A percentile compares a stretch with the other conserved stretches of the same genome.
These are phyloP conservation scores for Heptranchias perlo DNA, from an alignment of 2,113 vertebrate species.

Conservation along the genomic window DNA sequence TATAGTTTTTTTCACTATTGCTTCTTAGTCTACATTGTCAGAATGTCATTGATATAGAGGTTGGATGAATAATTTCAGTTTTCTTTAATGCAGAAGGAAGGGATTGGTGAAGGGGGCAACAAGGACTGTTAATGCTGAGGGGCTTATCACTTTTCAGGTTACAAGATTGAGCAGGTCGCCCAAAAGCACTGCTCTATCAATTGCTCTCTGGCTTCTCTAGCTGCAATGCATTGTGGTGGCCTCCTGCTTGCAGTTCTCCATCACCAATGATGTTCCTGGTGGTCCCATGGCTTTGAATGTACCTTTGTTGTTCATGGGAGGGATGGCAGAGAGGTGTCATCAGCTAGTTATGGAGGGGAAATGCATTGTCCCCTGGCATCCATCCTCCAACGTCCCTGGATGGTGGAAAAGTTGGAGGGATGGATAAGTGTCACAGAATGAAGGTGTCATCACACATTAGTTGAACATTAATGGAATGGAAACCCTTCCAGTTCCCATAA, in stretches of 20 bases:
- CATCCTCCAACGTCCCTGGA: neutral
- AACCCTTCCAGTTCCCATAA: neutral
- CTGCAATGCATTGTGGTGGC: neutral
- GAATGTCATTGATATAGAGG: neutral
- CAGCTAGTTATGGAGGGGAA: neutral
- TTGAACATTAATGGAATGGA: neutral
- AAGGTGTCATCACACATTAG: neutral
- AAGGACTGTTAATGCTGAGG: neutral
- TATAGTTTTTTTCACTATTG: neutral
- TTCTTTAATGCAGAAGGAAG: neutral
- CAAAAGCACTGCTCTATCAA: neutral
- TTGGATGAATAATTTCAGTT: neutral
- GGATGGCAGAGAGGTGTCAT: neutral
- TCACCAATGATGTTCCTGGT: neutral
- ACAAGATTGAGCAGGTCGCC: neutral
- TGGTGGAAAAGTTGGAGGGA: neutral
- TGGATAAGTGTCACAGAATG: neutral
- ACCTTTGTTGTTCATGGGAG: neutral
- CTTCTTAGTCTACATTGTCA: neutral
- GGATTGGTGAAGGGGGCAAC: neutral
- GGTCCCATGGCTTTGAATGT: neutral
- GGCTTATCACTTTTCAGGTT: neutral
- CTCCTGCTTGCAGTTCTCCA: neutral
- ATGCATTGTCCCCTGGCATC: neutral
- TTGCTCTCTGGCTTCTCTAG: neutral